Conservation (phyloP, 2,888 invertebrate species). For the Ornithoptera priamus region DNA sequence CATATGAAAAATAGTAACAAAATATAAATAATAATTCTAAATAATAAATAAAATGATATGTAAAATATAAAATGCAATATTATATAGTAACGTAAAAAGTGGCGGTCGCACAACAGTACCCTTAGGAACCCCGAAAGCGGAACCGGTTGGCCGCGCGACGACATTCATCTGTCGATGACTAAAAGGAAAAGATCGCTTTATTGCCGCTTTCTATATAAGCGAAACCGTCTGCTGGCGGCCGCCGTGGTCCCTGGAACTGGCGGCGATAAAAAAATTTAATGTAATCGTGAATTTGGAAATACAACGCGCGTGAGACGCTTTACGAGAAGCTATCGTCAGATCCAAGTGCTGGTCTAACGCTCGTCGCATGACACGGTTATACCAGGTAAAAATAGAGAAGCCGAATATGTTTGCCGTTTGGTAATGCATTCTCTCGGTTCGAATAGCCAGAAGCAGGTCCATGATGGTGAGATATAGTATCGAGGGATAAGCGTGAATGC, state of each 20-base stretch:
- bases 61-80: no score
- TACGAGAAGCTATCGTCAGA: neutral
- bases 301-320: constrained; percentile 6
- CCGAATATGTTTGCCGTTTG: no score
- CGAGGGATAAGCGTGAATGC: no score
- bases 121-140: constrained; percentile 19
- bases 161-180: constrained; percentile 30
- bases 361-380: no score
- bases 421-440: no score
- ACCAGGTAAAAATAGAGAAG: no score
- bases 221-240: constrained; percentile 32
- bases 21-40: no score
- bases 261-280: constrained; percentile 25
- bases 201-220: constrained; percentile 36
- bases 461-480: no score
- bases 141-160: constrained; percentile 23
- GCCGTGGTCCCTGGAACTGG: constrained; percentile 30
- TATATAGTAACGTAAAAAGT: neutral
- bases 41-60: no score
- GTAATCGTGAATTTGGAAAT: constrained; percentile 25
- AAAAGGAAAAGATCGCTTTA: constrained; percentile 32
- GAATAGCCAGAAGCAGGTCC: no score
- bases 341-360: no score
- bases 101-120: neutral
- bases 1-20: no score